These are phyloP conservation scores for Sycophila texana DNA, from an alignment of 2,888 invertebrate genomes.

Conservation along the genomic window DNA sequence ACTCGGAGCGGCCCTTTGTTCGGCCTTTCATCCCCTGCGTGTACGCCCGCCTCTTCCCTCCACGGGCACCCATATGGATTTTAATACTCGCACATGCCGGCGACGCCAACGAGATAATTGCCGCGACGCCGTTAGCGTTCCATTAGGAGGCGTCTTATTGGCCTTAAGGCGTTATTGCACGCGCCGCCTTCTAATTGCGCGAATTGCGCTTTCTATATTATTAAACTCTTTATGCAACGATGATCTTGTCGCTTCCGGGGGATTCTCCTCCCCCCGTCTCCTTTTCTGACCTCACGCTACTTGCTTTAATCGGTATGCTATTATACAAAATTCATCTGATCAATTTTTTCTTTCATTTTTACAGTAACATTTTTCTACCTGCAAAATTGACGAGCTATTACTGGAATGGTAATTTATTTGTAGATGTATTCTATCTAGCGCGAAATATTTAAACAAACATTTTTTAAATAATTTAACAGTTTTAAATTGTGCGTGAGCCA, in stretches of 20 bases:
- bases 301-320: not conserved
- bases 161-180: conserved; percentile 72
- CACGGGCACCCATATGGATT: conserved; percentile 60
- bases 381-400: too few relatives aligned
- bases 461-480: too few relatives aligned
- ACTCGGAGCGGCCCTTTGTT: conserved; percentile 13
- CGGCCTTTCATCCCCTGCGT: not conserved
- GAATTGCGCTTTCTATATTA: conserved; percentile 70
- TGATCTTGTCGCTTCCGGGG: conserved; percentile 7
- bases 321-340: not conserved
- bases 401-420: too few relatives aligned
- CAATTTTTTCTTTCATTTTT: too few relatives aligned
- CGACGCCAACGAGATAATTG: conserved; percentile 69
- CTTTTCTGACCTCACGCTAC: not conserved
- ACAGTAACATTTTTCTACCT: too few relatives aligned
- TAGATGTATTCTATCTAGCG: too few relatives aligned
- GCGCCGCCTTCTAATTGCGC: conserved; percentile 67
- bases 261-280: too few relatives aligned
- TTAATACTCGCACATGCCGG: conserved; percentile 61
- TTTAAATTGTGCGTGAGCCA: too few relatives aligned
- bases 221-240: conserved; percentile 64
- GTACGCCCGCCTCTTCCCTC: not conserved
- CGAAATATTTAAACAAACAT: too few relatives aligned
- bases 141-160: conserved; percentile 75
- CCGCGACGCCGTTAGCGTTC: conserved; percentile 70